Conservation (phyloP, 2,888 invertebrate genomes). For the Chaetogeoica ovagalla region DNA sequence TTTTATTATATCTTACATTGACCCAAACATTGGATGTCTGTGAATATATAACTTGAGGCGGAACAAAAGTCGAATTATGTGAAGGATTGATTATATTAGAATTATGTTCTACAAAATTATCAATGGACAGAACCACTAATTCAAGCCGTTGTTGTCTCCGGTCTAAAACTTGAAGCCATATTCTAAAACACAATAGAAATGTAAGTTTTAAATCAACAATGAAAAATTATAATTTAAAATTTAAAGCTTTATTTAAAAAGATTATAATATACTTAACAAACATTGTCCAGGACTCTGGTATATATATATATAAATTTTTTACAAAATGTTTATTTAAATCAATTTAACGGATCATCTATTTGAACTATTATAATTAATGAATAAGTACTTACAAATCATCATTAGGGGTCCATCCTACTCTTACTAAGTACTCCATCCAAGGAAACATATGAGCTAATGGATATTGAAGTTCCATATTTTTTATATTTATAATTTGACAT, state of each 20-base stretch:
- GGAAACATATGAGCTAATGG: slow-evolving; percentile 81
- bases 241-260: too few relatives aligned
- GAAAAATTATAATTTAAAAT: not conserved
- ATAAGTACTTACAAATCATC: slow-evolving; percentile 74
- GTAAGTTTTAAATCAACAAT: not conserved
- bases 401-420: slow-evolving; percentile 94
- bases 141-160: slow-evolving; percentile 84
- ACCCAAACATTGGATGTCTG: slow-evolving; percentile 81
- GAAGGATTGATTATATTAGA: slow-evolving; percentile 56
- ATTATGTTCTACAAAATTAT: slow-evolving; percentile 70
- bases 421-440: slow-evolving; percentile 92
- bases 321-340: too few relatives aligned
- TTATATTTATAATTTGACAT: slow-evolving; percentile 74
- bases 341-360: too few relatives aligned
- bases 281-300: too few relatives aligned
- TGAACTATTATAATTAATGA: too few relatives aligned
- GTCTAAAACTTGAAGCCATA: slow-evolving; percentile 91
- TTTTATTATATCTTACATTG: slow-evolving; percentile 66
- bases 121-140: slow-evolving; percentile 78
- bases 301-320: too few relatives aligned
- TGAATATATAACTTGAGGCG: slow-evolving; percentile 60
- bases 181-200: slow-evolving; percentile 63
- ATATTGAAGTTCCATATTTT: slow-evolving; percentile 74
- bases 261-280: too few relatives aligned
- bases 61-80: slow-evolving; percentile 57